Base-by-base conservation (phyloP, 2,113 vertebrate species). In the Macaca mulatta region DNA sequence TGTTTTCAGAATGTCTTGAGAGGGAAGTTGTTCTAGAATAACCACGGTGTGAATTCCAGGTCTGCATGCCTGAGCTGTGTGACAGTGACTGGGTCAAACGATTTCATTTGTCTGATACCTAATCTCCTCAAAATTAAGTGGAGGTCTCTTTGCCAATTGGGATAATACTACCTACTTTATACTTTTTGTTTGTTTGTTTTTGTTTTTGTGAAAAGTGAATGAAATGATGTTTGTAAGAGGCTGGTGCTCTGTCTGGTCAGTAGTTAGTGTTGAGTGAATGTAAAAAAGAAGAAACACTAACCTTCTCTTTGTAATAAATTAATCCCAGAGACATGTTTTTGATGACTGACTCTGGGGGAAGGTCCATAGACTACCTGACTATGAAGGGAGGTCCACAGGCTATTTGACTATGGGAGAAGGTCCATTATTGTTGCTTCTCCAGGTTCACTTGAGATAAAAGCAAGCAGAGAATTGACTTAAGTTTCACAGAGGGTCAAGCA, bases 381-480 rank as follows among this genome's bases (percentile, higher is more conserved):
- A 14, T n/a, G 14, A 38, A 1, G 18, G 5, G 45, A n/a, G 13
- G 17, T 6, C 52, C 52, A 55, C 18, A 55, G 52, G 18, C 52
- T 55, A 20, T 55, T 55, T 84, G 25, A 80, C 30, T 45, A 11
- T n/a, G 12, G 43, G 1, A 18, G 5, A 40, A n/a, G 17, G 17
- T 6, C 16, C 8, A n/a, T 45, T 64, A 52, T 17, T 74, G 6
- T 30, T 81, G 32, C 32, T 93, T 92, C 25, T 67, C 18, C 27
- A 50, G 69, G 23, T 59, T 72, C 57, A 81, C 84, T 84, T 92
- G 67, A 89, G 50, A 84, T 35, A 50, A 88, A 97, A 92, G 14
- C 12, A 69, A 50, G 25, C 55, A 67, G 8, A 40, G 7, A 11
- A 64, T 75, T 90, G 17, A 35, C 78, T 87, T 52, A 67, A 10